A percentile compares a stretch with the other conserved stretches of the same genome.
Evolutionary conservation across 2,888 invertebrate species (phyloP).

Genomic region (Pachycephus smyrnensis): DNA sequence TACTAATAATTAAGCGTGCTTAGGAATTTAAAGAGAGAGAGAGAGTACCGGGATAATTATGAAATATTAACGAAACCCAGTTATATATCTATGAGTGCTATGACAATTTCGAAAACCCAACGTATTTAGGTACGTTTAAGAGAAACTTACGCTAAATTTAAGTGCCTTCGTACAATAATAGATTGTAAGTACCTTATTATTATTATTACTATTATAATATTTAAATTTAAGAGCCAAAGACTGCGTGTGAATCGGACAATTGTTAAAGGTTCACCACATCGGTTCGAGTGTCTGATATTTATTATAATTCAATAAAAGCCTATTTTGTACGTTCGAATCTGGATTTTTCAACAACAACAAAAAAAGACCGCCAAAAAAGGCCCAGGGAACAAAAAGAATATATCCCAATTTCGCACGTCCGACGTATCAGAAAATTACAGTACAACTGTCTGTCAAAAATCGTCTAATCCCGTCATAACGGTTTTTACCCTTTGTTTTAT

Average conservation of each 20-base stretch:
- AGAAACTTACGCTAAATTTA: background rate
- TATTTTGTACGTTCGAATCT: conserved; percentile 8
- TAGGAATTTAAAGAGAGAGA: no score
- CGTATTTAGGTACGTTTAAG: background rate
- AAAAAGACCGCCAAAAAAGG: background rate
- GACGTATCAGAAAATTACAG: background rate
- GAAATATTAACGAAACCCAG: background rate
- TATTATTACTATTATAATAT: background rate
- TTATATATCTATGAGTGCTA: background rate
- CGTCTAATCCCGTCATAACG: background rate
- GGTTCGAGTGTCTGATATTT: conserved; percentile 22
- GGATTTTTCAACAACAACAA: background rate
- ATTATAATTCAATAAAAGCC: conserved; percentile 18
- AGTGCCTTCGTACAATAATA: conserved; percentile 21
- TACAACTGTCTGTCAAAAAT: background rate
- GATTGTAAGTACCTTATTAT: background rate
- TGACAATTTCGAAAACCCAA: background rate
- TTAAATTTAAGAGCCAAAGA: conserved; percentile 17
- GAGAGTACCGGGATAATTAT: background rate
- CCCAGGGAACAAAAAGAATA: background rate
- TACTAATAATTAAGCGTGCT: background rate
- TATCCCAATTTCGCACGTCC: background rate
- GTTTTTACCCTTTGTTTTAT: conserved; percentile 10
- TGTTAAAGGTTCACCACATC: conserved; percentile 12
- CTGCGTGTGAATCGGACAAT: conserved; percentile 4